Base-by-base conservation (phyloP, 2,113 vertebrate species). In the Cyanistes caeruleus region DNA sequence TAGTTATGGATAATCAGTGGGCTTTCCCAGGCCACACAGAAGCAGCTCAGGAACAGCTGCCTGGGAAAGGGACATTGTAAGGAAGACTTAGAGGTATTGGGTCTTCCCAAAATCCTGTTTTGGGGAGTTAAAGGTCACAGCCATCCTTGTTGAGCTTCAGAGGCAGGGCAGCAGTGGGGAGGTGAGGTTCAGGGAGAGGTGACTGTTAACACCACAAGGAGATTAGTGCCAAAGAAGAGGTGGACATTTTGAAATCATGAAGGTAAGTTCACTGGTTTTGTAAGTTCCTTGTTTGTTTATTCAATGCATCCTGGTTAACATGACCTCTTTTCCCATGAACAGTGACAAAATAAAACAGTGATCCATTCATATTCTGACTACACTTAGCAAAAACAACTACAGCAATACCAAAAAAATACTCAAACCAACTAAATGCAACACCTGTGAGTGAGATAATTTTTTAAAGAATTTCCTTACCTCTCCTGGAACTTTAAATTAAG, bases 161-260 rank as follows among this genome's bases (percentile, higher is more conserved):
- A 65, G 28, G n/a, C 11, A 64, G 19, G 51, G 22, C 4, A 44
- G 21, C 6, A 69, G 11, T 25, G 31, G 37, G 65, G 19, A 6
- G 4, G 8, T 9, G 9, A 22, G 2, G 7, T n/a, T 4, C 27
- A 39, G 11, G 23, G 8, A 25, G 62, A 33, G 10, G 10, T 5
- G 5, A 8, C 4, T 37, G 19, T 35, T 67, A 17, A 16, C 5
- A 8, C 9, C 53, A 31, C 11, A n/a, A 35, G 27, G 15, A 52
- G 6, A 31, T 63, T 19, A 43, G 20, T 73, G 27, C 5, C 28
- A 69, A 70, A 18, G 28, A 6, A 86, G 17, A 33, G 39, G 5
- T 46, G 9, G 13, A 53, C 11, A 83, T 48, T 24, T 48, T 53
- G 33, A 88, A 83, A 31, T 23, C 46, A 7, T 35, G 56, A 31